Evolutionary conservation across 2,797 vertebrate genomes (phyloP).

Genomic region (Orientallactaga sibirica): DNA sequence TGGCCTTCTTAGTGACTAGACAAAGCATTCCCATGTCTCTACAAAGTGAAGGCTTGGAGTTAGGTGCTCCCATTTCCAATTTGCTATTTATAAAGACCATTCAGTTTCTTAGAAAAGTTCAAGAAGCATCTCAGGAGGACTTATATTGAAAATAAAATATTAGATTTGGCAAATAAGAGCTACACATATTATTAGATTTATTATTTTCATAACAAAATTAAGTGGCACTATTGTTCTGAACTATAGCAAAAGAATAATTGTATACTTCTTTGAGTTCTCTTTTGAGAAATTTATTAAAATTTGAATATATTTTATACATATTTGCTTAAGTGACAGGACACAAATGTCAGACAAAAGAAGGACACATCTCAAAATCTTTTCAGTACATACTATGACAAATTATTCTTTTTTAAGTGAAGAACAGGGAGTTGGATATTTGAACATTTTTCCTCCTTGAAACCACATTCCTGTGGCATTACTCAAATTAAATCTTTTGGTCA

Average conservation of each 20-base stretch:
- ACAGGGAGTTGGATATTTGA: constrained; percentile 60
- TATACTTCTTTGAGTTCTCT: constrained; percentile 50
- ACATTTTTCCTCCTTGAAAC: constrained; percentile 68
- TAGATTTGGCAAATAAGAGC: constrained; percentile 12
- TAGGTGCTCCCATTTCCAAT: background rate
- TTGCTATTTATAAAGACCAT: constrained; percentile 22
- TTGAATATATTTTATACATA: constrained; percentile 43
- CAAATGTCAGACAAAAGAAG: constrained; percentile 28
- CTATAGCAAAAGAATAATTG: constrained; percentile 11
- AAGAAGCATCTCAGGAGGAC: constrained; percentile 10
- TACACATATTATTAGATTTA: constrained; percentile 6
- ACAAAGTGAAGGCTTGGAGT: background rate
- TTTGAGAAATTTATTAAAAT: constrained; percentile 48
- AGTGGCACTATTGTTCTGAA: constrained; percentile 8
- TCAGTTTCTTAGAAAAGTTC: constrained; percentile 16
- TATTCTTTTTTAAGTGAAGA: constrained; percentile 60
- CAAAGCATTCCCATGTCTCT: background rate
- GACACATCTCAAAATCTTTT: background rate
- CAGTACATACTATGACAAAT: constrained; percentile 55
- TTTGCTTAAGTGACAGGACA: constrained; percentile 54
- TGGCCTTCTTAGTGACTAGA: background rate
- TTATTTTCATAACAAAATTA: constrained; percentile 63
- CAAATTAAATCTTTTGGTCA: constrained; percentile 79
- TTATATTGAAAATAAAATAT: constrained; percentile 32
- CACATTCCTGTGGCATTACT: constrained; percentile 81